A percentile compares a stretch with the other conserved stretches of the same genome.
Conservation (phyloP, 2,113 vertebrate genomes). For the Candoia aspera region DNA sequence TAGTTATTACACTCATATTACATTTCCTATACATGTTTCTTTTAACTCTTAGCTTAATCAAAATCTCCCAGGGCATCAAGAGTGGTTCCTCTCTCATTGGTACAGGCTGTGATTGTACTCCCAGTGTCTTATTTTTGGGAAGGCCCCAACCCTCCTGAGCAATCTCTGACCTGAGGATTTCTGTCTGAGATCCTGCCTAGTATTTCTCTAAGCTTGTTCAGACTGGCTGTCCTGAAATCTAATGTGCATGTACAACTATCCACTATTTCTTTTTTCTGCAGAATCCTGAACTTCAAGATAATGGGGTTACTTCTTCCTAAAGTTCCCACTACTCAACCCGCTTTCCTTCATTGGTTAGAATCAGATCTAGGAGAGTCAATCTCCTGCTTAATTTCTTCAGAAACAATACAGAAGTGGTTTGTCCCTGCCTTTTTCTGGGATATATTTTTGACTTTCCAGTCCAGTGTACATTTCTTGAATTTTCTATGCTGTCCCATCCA, state of each 20-base stretch:
- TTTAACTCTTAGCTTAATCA: neutral
- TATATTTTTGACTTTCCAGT: neutral
- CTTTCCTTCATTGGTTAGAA: neutral
- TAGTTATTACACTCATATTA: neutral
- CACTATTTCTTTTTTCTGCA: neutral
- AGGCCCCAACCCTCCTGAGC: neutral
- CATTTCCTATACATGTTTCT: neutral
- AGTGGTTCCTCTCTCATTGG: neutral
- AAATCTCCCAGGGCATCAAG: neutral
- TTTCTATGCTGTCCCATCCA: neutral
- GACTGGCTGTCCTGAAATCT: neutral
- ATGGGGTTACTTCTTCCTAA: neutral
- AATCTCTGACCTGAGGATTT: neutral
- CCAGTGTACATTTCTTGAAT: neutral
- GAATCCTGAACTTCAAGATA: neutral
- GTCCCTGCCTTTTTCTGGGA: neutral
- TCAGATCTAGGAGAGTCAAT: neutral
- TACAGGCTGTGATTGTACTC: neutral
- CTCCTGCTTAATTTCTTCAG: neutral
- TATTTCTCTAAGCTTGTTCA: neutral
- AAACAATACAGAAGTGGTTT: neutral
- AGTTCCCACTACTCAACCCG: neutral
- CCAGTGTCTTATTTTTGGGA: neutral
- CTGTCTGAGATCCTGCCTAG: neutral
- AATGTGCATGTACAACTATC: neutral